Conservation (phyloP, 2,797 vertebrate genomes). For the Myripristis murdjan region DNA sequence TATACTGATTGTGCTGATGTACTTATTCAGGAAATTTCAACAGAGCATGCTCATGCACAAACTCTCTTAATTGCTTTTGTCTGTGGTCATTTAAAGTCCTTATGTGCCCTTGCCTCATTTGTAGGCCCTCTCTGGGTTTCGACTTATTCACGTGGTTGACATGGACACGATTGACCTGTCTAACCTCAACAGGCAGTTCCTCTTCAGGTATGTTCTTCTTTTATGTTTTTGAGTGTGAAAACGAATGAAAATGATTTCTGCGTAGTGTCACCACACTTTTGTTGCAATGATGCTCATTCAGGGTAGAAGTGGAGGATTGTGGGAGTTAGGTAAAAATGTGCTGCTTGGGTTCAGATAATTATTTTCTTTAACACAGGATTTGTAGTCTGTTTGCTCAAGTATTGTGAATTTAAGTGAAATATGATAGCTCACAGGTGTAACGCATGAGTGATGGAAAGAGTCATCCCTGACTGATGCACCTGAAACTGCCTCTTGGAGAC, state of each 20-base stretch:
- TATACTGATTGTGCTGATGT: neutral
- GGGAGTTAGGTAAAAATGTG: no score
- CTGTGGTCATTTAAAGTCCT: neutral
- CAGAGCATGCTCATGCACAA: neutral
- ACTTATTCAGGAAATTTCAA: neutral
- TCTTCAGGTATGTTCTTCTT: conserved; percentile 91
- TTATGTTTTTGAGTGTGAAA: neutral
- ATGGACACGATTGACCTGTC: conserved; percentile 99
- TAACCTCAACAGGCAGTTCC: conserved; percentile 98
- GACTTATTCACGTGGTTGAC: conserved; percentile 97
- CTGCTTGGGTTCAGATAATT: no score
- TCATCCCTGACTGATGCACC: neutral
- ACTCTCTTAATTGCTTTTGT: neutral
- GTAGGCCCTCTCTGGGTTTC: conserved; percentile 97
- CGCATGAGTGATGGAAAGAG: neutral
- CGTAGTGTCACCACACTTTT: neutral
- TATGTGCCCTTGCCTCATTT: conserved; percentile 28
- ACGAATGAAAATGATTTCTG: neutral
- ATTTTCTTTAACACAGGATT: no score
- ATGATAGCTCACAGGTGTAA: neutral
- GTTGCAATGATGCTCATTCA: neutral
- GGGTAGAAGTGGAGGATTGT: no score
- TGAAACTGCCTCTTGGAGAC: neutral
- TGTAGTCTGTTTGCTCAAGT: neutral
- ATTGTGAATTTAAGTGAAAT: neutral